These are phyloP conservation scores for Drosophila bocqueti DNA, from an alignment of 1,140 invertebrate species.

Conservation along the genomic window DNA sequence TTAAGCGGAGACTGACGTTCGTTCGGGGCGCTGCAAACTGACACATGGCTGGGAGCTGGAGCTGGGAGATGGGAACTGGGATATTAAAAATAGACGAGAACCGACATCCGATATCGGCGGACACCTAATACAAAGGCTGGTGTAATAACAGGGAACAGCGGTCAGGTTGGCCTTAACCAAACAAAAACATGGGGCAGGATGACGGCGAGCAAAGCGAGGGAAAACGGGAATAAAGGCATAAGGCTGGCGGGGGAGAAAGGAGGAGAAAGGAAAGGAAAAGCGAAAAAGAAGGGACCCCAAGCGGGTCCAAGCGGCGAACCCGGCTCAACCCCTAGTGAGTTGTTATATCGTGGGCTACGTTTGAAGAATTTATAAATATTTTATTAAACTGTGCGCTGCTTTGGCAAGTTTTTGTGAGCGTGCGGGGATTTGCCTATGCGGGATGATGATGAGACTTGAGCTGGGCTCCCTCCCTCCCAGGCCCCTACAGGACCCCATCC, in stretches of 20 bases:
- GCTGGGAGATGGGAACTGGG: background rate
- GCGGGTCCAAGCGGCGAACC: conserved; percentile 19
- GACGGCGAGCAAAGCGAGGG: background rate
- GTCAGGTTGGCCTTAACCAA: conserved; percentile 37
- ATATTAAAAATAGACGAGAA: conserved; percentile 64
- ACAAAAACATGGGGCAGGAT: conserved; percentile 9
- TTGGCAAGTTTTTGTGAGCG: conserved; percentile 64
- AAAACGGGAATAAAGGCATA: background rate
- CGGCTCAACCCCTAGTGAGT: conserved; percentile 56
- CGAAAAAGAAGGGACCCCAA: conserved; percentile 18
- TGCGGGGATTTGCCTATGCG: conserved; percentile 64
- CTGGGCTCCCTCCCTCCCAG: background rate
- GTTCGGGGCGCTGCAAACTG: conserved; percentile 31
- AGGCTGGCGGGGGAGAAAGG: background rate
- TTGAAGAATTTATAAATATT: conserved; percentile 71
- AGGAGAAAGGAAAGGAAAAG: conserved; percentile 4
- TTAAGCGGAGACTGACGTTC: conserved; percentile 33
- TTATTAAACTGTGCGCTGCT: conserved; percentile 65
- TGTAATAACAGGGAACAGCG: conserved; percentile 34
- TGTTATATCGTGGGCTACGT: conserved; percentile 64
- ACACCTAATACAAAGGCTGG: conserved; percentile 46
- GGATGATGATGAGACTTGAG: conserved; percentile 59
- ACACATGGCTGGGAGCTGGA: conserved; percentile 39
- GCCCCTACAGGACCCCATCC: background rate
- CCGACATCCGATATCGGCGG: conserved; percentile 48